A percentile compares a stretch with the other conserved stretches of the same genome.
phyloP scores from a whole-genome alignment of 2,888 invertebrate species.

The Leucophenga montana region DNA sequence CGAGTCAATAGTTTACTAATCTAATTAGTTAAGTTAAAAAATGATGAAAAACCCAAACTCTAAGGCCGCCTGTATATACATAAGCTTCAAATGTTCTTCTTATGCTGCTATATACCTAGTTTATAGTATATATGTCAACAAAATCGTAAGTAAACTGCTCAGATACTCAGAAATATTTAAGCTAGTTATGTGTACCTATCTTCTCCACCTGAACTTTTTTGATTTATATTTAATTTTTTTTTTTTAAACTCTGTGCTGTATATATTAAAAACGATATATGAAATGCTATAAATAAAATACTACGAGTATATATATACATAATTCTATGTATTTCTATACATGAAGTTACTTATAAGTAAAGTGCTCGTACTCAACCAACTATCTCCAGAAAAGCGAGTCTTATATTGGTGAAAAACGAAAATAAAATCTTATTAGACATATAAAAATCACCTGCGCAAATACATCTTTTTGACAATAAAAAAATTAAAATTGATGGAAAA shows the following conservation, averaged over 20 bases:
- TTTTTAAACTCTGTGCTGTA: neutral
- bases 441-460: conserved; percentile 48
- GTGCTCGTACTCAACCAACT: conserved; percentile 39
- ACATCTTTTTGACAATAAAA: conserved; percentile 54
- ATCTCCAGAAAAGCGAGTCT: conserved; percentile 38
- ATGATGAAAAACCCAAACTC: too few species aligned
- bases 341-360: too few species aligned
- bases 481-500: conserved; percentile 32
- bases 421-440: conserved; percentile 30
- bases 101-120: neutral
- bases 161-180: conserved; percentile 22
- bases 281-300: conserved; percentile 21
- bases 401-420: conserved; percentile 40
- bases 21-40: too few species aligned
- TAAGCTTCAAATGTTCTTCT: conserved; percentile 1
- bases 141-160: conserved; percentile 8
- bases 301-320: conserved; percentile 57
- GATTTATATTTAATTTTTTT: neutral
- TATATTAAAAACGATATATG: neutral
- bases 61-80: conserved; percentile 22
- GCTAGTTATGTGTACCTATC: conserved; percentile 55
- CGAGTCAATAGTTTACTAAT: conserved; percentile 20
- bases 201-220: conserved; percentile 56
- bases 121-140: neutral
- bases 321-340: conserved; percentile 41